Evolutionary conservation across 2,113 vertebrate species (phyloP), one percentile per base, ranked within the genome.

Genomic region (Lasiurus cinereus): DNA sequence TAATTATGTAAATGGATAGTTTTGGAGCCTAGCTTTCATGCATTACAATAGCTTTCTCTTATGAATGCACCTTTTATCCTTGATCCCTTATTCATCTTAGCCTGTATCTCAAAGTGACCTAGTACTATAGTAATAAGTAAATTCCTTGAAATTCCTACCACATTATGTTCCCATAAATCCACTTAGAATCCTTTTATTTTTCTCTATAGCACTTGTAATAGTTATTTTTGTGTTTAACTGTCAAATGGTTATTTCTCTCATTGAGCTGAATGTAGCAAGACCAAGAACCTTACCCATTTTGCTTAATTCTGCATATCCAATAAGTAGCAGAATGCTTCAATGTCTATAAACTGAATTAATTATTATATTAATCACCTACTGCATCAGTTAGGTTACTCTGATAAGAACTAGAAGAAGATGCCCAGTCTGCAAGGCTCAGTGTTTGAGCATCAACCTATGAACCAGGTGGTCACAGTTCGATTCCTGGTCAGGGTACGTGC

Each of bases 201-300:
- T 84, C 27, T 83, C 87, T 84, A 62, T 67, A 39, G 8, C 0
- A 62, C 9, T 74, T 70, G 27, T 6, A 83, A 84, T 27, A 74
- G 87, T 69, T 90, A 82, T 52, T 76, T 92, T 88, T 78, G 27
- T 22, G 7, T 76, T 92, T 43, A 54, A 86, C 31, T 90, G 43
- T 87, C 54, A 91, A 92, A 56, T 56, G 2, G 84, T n/a, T 80
- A 24, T 33, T 82, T 54, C n/a, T 19, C 33, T 87, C n/a, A n/a
- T 27, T 66, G 84, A 33, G 13, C 19, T 54, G 36, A 83, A 69
- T 64, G 15, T 73, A 80, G 18, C 64, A 2, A 95, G 19, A 73
- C 8, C 13, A 83, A 78, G 15, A 84, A 85, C 15, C 29, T 82
- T 43, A 29, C n/a, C 14, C 56, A n/a, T 85, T 62, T 95, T 88